phyloP scores from a whole-genome alignment of 2,888 invertebrate genomes.

The Heliconius aoede region DNA sequence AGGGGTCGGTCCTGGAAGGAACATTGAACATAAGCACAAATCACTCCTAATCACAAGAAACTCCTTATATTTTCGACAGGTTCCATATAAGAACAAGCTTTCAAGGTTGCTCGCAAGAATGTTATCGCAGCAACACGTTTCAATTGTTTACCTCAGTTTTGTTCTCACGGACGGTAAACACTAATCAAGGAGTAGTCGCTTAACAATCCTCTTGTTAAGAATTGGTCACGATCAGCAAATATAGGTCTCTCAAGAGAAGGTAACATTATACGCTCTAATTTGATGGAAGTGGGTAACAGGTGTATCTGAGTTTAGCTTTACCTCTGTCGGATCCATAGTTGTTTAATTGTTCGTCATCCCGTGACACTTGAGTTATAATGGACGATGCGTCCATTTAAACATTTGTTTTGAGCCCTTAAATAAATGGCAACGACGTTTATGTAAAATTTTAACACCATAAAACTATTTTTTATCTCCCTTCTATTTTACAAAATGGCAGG shows the following conservation, averaged over 20 bases:
- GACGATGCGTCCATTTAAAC: conserved; percentile 98
- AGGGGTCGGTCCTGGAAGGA: conserved; percentile 83
- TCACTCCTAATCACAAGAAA: conserved; percentile 54
- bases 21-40: conserved; percentile 58
- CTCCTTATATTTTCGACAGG: conserved; percentile 54
- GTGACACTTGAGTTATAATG: conserved; percentile 99
- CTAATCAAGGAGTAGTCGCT: conserved; percentile 54
- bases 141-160: conserved; percentile 76
- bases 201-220: conserved; percentile 57
- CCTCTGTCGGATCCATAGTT: conserved; percentile 96
- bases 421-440: conserved; percentile 80
- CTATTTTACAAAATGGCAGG: conserved; percentile 84
- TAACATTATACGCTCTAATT: conserved; percentile 82
- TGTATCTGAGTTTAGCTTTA: conserved; percentile 85
- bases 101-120: conserved; percentile 76
- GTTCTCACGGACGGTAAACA: conserved; percentile 62
- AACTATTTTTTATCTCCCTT: conserved; percentile 84
- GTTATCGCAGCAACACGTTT: conserved; percentile 76
- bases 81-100: conserved; percentile 60
- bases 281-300: conserved; percentile 81
- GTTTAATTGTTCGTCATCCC: conserved; percentile 98
- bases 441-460: conserved; percentile 83
- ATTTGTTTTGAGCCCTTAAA: conserved; percentile 81
- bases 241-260: conserved; percentile 71
- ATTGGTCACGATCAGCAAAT: conserved; percentile 67